A percentile compares a stretch with the other conserved stretches of the same genome.
phyloP scores from a whole-genome alignment of 1,140 invertebrate species.

The Orchesella cincta region DNA sequence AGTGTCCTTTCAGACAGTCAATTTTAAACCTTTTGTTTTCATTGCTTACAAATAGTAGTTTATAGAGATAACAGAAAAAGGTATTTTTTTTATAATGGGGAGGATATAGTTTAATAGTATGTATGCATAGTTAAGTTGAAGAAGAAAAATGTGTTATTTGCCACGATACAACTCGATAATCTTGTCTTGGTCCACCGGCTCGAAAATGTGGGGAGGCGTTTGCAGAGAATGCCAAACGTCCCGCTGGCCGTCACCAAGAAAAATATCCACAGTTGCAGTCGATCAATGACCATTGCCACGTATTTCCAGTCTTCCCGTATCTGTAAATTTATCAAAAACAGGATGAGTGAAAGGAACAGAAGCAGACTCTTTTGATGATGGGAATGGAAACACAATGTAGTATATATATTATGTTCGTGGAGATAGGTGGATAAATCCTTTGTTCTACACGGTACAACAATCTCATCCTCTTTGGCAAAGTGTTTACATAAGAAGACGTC shows the following conservation, averaged over 20 bases:
- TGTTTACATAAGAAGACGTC: too few relatives aligned
- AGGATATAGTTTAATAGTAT: too few relatives aligned
- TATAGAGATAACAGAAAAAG: neutral
- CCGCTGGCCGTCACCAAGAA: constrained; percentile 91
- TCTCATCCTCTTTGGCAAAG: too few relatives aligned
- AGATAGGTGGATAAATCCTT: too few relatives aligned
- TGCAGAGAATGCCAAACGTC: constrained; percentile 96
- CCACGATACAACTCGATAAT: constrained; percentile 93
- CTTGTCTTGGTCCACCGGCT: constrained; percentile 95
- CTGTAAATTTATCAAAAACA: constrained; percentile 62
- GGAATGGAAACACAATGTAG: too few relatives aligned
- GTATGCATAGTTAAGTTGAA: neutral
- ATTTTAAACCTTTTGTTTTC: neutral
- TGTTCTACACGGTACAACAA: too few relatives aligned
- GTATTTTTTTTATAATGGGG: neutral
- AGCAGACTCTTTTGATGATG: too few relatives aligned
- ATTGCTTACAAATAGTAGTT: neutral
- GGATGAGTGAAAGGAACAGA: too few relatives aligned
- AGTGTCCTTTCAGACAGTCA: neutral
- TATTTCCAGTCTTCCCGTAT: constrained; percentile 99
- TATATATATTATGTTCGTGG: too few relatives aligned
- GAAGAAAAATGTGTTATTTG: constrained; percentile 65
- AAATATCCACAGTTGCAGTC: constrained; percentile 94
- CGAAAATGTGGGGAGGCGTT: constrained; percentile 98
- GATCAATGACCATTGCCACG: constrained; percentile 96